Base-by-base conservation (phyloP, 1,140 invertebrate species). In the Antheraea mylitta region DNA sequence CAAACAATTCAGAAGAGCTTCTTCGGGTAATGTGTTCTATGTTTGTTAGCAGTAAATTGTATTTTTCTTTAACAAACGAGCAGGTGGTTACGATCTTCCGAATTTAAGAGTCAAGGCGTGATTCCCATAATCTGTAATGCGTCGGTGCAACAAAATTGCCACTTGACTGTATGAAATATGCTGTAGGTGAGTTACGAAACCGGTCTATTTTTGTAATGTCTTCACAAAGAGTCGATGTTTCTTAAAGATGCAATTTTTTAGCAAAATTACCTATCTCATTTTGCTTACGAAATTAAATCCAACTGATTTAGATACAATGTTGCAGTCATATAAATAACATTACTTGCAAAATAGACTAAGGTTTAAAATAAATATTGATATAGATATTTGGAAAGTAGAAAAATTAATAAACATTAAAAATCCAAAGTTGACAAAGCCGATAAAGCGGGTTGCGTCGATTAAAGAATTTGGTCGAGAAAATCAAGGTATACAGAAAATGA, bases 51-150 rank as follows among this genome's bases (percentile, higher is more conserved):
- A 0, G 1, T 65, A 65, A 53, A 45, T 42, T 65, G 3, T 65
- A 48, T 19, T 65, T 45, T 65, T 42, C 4, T 18, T 19, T 65
- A 11, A 37, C 18, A n/a, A 66, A 42, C 8, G 5, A 0, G 37
- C 30, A 11, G 0, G 0, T 60, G 30, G 16, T 79, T 65, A 68
- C 30, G 70, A 18, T 48, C 30, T 81, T 86, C 70, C 72, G 45
- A 45, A 74, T 66, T 69, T 62, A 38, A 45, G 11, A 70, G 16
- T 66, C 48, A 66, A 82, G 81, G 86, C 87, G 86, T 89, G 87
- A 90, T 88, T 90, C 86, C 79, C 83, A 89, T 89, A 87, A 88
- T 90, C 86, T 86, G 80, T 83, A 79, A 79, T 74, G 79, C 77
- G 70, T 85, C 77, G 80, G 76, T 80, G 70, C 66, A 67, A 78